Evolutionary conservation across 2,888 invertebrate species (phyloP), one percentile per base, ranked within the genome.

Genomic region (Hermodice carunculata): DNA sequence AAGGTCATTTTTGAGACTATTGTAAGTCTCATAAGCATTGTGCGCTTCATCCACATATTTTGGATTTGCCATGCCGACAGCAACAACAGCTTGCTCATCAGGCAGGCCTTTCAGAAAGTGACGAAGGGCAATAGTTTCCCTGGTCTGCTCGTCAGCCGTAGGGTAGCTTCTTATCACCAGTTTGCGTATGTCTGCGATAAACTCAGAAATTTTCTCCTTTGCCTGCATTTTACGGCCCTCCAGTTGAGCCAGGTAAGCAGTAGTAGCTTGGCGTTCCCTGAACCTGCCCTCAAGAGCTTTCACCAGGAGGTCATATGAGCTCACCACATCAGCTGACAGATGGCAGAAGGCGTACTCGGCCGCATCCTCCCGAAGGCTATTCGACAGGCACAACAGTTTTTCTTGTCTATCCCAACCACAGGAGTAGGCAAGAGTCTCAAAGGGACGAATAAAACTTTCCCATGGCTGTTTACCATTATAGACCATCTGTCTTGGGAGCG

Each of bases 281-380:
- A 44, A 69, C 22, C 69, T 29, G 17, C 40, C 6, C 32, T 66
- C 64, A n/a, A 69, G 40, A 1, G 69, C 46, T 8, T 11, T 22
- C 14, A 8, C 14, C 11, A 46, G 46, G 14, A 17, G 22, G 11
- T 17, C 28, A 40, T 54, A 63, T 29, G 66, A 63, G 14, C 34
- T 31, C 14, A 44, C 40, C 22, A 51, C 53, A 6, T 52, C 60
- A 22, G 59, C 14, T 14, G 51, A 22, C 11, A 54, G 46, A 28
- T 69, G 69, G 26, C 46, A 57, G 56, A 69, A 69, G 17, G 62
- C 59, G 51, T 46, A 68, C 19, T 68, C 59, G 5, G 65, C 58
- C 5, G 65, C 65, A 19, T 68, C 59, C 14, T 61, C 61, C 1
- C 61, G 40, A 17, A 67, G 44, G 31, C 61, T 56, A 44, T 53